Evolutionary conservation across 2,888 invertebrate genomes (phyloP).

Genomic region (Oegoconia quadripuncta): DNA sequence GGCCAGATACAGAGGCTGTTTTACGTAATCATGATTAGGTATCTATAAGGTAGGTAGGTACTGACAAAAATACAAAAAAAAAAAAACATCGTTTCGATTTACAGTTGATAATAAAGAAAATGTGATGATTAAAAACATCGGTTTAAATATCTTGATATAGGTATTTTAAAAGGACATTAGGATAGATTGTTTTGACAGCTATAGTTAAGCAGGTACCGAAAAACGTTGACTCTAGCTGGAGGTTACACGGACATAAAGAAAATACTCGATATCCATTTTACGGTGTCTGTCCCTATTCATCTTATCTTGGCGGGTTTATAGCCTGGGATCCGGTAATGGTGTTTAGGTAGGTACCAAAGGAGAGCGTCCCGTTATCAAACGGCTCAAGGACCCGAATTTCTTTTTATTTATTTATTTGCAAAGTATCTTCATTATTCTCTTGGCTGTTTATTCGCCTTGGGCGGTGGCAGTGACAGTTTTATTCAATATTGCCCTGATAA

Average conservation of each 20-base stretch:
- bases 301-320: conserved; percentile 61
- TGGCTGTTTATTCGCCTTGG: conserved; percentile 27
- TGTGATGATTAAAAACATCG: neutral
- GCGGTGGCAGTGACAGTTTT: conserved; percentile 28
- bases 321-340: conserved; percentile 48
- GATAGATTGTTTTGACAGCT: no score
- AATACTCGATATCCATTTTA: conserved; percentile 48
- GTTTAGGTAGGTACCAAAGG: conserved; percentile 51
- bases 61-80: no score
- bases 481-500: conserved; percentile 28
- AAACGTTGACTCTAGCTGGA: conserved; percentile 17
- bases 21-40: no score
- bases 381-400: conserved; percentile 27
- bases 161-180: no score
- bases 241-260: conserved; percentile 35
- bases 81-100: no score
- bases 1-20: no score
- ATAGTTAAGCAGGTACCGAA: no score
- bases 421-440: conserved; percentile 38
- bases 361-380: conserved; percentile 29
- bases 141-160: no score
- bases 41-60: no score
- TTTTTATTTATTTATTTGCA: conserved; percentile 48
- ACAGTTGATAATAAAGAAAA: no score
- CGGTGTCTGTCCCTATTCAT: conserved; percentile 44